Evolutionary conservation across 2,797 vertebrate species (phyloP), one percentile per base, ranked within the genome.

Genomic region (Ispidina picta): DNA sequence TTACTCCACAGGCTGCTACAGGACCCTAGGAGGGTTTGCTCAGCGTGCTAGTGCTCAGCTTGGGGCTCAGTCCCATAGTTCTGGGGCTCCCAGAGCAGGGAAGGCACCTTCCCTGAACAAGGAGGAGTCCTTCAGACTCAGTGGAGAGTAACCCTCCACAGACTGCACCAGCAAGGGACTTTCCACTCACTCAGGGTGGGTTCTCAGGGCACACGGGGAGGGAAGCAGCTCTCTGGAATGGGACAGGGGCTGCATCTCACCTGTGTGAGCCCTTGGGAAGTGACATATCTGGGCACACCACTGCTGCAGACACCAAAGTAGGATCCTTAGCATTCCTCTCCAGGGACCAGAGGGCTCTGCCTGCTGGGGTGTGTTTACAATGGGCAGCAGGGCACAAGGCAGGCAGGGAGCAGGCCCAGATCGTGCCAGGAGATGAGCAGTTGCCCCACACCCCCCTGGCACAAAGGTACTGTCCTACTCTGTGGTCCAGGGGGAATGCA

Each of bases 161-260:
- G 33, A 26, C 58, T 1, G 0, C 49, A 44, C 22, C 26, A 28
- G 56, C 33, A 23, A 48, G 21, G 29, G 10, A 7, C 23, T 43
- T 49, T 15, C 85, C 43, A 37, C 10, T 20, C 83, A 19, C 35
- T 23, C 1, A 1, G 4, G 2, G 8, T 51, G 28, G 37, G 52
- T 65, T 51, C 59, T 35, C 1, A 0, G 58, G 51, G 35, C 33
- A 11, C 6, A 13, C 12, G 1, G 11, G 44, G 43, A 64, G 43
- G 11, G 29, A 54, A 28, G 64, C 35, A 25, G 21, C 51, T 58
- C 43, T 13, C 18, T 1, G 1, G n/a, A 43, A 43, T 0, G 0
- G 44, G 17, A 26, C 5, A 2, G 31, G 37, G 18, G 60, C 39
- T 60, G 52, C 54, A 18, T 25, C 46, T 46, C 37, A 37, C 15